Conservation (phyloP, 2,888 invertebrate genomes). For the Dusona sp. region DNA sequence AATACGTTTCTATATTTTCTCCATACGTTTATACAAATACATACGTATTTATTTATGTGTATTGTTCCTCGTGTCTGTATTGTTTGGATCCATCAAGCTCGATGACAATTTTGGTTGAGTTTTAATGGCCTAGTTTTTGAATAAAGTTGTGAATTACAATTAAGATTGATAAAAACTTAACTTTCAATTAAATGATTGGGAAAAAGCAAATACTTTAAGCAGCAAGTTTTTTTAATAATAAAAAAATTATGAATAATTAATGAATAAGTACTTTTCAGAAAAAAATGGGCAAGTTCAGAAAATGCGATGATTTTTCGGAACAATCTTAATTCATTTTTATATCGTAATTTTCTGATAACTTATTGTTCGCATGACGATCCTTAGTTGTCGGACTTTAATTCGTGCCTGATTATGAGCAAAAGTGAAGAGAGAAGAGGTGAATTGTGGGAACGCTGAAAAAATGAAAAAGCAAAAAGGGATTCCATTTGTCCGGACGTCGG, state of each 20-base stretch:
- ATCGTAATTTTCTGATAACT: not conserved
- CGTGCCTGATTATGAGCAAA: constrained; percentile 38
- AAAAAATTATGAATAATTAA: not conserved
- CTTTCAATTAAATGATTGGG: not conserved
- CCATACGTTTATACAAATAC: constrained; percentile 17
- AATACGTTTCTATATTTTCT: constrained; percentile 46
- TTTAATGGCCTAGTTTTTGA: not conserved
- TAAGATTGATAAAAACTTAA: not conserved
- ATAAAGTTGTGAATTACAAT: not conserved
- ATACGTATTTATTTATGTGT: constrained; percentile 16
- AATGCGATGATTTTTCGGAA: not conserved
- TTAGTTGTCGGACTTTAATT: constrained; percentile 11
- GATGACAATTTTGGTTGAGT: not conserved
- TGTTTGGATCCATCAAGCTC: constrained; percentile 34
- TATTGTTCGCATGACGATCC: constrained; percentile 21
- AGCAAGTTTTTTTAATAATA: not conserved
- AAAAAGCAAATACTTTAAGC: not conserved
- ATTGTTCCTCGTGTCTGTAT: constrained; percentile 2
- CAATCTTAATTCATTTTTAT: not conserved
- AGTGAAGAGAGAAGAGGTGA: constrained; percentile 39
- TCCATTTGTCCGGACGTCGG: constrained; percentile 63
- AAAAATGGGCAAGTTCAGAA: not conserved
- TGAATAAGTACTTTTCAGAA: not conserved
- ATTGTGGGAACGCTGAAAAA: constrained; percentile 67
- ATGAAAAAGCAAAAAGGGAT: constrained; percentile 27